These are phyloP conservation scores for Eulithis prunata DNA, from an alignment of 2,888 invertebrate genomes.

Conservation along the genomic window DNA sequence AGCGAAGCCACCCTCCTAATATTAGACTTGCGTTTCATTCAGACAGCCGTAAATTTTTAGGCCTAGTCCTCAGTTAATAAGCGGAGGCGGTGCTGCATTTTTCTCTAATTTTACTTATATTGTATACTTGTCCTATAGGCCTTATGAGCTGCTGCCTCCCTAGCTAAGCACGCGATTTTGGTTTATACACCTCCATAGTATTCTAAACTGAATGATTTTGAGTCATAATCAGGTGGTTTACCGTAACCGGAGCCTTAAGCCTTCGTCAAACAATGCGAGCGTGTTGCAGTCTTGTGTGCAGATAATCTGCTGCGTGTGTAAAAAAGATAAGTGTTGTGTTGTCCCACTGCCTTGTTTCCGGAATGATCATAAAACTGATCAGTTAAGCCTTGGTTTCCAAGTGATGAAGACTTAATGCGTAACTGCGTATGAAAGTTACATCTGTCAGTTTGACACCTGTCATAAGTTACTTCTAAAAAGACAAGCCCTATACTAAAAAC, in stretches of 20 bases:
- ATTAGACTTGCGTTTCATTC: slow-evolving; percentile 67
- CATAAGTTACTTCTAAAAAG: no score
- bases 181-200: no score
- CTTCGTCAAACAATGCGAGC: neutral
- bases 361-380: neutral
- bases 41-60: slow-evolving; percentile 48
- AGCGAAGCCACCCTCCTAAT: slow-evolving; percentile 61
- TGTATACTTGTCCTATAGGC: no score
- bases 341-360: neutral
- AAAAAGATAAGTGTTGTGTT: neutral
- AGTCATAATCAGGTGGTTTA: neutral
- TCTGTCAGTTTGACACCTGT: no score
- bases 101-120: neutral
- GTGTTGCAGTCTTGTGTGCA: slow-evolving; percentile 1
- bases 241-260: neutral
- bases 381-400: no score
- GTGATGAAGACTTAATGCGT: no score
- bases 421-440: no score
- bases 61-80: neutral
- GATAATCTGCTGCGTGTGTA: neutral
- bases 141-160: no score
- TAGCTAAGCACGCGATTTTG: no score
- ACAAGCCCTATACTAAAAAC: no score
- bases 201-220: no score
- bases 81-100: neutral